Conservation (phyloP, 1,140 invertebrate genomes). For the Melipona quadrifasciata region DNA sequence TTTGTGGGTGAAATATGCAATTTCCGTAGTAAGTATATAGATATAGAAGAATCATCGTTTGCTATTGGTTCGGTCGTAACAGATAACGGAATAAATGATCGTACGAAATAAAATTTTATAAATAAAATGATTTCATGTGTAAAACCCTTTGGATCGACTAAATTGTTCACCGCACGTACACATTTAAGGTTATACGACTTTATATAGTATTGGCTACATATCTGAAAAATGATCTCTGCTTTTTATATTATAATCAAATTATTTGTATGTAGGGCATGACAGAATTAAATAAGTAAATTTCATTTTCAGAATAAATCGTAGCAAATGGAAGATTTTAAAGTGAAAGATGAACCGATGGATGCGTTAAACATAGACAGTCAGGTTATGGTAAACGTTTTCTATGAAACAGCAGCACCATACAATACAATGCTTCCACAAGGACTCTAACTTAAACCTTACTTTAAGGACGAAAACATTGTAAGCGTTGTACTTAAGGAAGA, state of each 20-base stretch:
- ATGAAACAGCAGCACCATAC: conserved; percentile 65
- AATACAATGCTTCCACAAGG: conserved; percentile 47
- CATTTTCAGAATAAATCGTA: conserved; percentile 63
- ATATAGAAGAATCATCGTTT: conserved; percentile 1
- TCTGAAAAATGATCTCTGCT: conserved; percentile 40
- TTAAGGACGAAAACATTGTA: conserved; percentile 79
- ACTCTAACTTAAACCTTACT: conserved; percentile 69
- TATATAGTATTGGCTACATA: conserved; percentile 50
- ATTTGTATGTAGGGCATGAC: neutral
- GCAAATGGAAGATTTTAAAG: conserved; percentile 66
- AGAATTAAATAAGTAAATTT: conserved; percentile 53
- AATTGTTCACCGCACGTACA: neutral
- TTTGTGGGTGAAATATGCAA: conserved; percentile 54
- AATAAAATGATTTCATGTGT: neutral
- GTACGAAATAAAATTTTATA: neutral
- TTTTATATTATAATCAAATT: conserved; percentile 31
- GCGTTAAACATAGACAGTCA: conserved; percentile 68
- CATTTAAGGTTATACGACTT: conserved; percentile 58
- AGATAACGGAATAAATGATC: conserved; percentile 8
- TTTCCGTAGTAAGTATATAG: conserved; percentile 59
- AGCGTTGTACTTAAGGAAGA: conserved; percentile 78
- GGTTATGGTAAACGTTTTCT: conserved; percentile 74
- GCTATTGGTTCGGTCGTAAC: neutral
- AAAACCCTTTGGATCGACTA: neutral
- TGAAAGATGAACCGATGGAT: conserved; percentile 71